Evolutionary conservation across 2,888 invertebrate species (phyloP).

Genomic region (Chrysolina americana): DNA sequence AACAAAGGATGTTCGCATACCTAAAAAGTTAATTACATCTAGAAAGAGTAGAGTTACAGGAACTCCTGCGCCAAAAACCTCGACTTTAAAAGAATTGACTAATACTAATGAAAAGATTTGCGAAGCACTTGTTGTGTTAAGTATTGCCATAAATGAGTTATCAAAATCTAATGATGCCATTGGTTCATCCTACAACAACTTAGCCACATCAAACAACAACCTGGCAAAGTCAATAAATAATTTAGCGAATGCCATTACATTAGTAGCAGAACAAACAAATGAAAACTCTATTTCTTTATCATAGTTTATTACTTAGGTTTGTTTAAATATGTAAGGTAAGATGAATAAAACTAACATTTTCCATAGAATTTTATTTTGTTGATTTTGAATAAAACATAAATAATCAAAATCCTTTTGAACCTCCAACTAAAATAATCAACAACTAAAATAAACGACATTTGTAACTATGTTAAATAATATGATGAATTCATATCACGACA

Average conservation of each 20-base stretch:
- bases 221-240: constrained; percentile 15
- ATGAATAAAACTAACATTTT: no score
- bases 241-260: constrained; percentile 8
- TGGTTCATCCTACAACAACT: constrained; percentile 21
- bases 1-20: neutral
- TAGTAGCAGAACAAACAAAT: constrained; percentile 13
- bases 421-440: no score
- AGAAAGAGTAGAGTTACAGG: constrained; percentile 17
- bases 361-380: no score
- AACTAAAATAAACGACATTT: no score
- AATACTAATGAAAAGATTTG: constrained; percentile 8
- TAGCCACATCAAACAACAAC: neutral
- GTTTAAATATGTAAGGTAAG: neutral
- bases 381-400: no score
- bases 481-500: no score
- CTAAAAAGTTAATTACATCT: no score
- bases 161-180: constrained; percentile 24
- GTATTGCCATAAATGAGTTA: constrained; percentile 16
- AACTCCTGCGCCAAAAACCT: constrained; percentile 14
- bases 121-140: constrained; percentile 3
- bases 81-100: constrained; percentile 19
- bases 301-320: no score
- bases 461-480: no score
- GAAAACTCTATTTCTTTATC: neutral
- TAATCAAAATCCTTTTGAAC: no score